Conservation (phyloP, 2,113 vertebrate genomes). For the Murina feae region DNA sequence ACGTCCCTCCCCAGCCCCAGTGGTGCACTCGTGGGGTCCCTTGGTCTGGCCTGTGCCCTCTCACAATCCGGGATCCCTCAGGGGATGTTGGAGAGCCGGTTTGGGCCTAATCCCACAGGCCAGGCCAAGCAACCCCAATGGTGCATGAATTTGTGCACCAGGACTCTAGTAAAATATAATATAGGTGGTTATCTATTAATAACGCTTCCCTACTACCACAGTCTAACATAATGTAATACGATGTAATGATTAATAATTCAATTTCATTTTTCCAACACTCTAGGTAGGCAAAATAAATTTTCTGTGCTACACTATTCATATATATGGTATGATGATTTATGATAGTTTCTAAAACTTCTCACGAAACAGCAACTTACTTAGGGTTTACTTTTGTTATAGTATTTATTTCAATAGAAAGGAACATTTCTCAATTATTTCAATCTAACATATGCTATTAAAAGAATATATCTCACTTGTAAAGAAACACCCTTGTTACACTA, state of each 20-base stretch:
- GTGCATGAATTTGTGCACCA: no score
- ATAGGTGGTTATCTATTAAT: neutral
- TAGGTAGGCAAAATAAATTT: neutral
- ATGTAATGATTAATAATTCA: neutral
- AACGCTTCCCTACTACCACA: neutral
- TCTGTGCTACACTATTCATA: neutral
- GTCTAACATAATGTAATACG: neutral
- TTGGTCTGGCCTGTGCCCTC: no score
- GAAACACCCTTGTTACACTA: neutral
- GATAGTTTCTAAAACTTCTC: conserved; percentile 39
- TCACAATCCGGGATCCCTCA: no score
- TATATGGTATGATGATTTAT: neutral
- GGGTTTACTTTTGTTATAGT: neutral
- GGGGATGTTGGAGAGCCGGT: no score
- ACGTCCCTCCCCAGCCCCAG: no score
- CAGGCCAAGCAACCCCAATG: no score
- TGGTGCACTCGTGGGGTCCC: no score
- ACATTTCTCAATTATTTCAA: conserved; percentile 6
- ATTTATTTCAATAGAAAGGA: conserved; percentile 14
- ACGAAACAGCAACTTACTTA: conserved; percentile 4
- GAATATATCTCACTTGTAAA: neutral
- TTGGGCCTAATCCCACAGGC: no score
- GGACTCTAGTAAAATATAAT: neutral
- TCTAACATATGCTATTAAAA: neutral
- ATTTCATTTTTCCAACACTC: neutral